phyloP scores from a whole-genome alignment of 2,888 invertebrate species.

The Holacanthella duospinosa region DNA sequence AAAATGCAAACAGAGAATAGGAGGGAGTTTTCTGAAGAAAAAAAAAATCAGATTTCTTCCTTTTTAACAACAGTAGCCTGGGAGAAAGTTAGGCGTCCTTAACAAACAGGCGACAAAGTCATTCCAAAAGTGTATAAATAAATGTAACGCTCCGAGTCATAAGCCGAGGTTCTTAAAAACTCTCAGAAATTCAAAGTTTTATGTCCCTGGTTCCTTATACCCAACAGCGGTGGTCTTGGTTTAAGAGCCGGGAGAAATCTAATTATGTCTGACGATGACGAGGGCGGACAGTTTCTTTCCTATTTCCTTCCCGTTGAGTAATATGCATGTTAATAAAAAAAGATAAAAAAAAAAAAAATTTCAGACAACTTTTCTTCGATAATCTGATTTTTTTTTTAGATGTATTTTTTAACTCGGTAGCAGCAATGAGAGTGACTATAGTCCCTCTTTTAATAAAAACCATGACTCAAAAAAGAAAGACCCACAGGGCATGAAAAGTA shows the following conservation, averaged over 20 bases:
- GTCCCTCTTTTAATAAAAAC: background rate
- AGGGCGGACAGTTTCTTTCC: conserved; percentile 1
- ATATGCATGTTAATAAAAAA: no score
- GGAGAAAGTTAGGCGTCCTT: background rate
- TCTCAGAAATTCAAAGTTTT: no score
- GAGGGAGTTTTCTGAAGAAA: background rate
- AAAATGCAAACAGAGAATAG: background rate
- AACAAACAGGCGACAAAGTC: background rate
- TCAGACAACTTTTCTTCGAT: background rate
- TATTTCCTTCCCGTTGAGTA: no score
- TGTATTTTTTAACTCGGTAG: background rate
- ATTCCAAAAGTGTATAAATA: background rate
- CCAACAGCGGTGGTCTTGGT: no score
- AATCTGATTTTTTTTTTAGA: background rate
- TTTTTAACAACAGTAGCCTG: no score
- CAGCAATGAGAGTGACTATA: no score
- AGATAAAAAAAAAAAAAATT: background rate
- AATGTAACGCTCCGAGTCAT: no score
- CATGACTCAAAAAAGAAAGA: background rate
- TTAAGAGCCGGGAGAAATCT: background rate
- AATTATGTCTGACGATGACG: background rate
- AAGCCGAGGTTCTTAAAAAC: no score
- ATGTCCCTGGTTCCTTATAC: no score
- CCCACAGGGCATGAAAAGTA: background rate
- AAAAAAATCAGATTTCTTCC: background rate